Percentiles rank a stretch among this genome's conserved stretches.
Evolutionary conservation across 2,113 vertebrate genomes (phyloP).

Genomic region (Grallaria varia): DNA sequence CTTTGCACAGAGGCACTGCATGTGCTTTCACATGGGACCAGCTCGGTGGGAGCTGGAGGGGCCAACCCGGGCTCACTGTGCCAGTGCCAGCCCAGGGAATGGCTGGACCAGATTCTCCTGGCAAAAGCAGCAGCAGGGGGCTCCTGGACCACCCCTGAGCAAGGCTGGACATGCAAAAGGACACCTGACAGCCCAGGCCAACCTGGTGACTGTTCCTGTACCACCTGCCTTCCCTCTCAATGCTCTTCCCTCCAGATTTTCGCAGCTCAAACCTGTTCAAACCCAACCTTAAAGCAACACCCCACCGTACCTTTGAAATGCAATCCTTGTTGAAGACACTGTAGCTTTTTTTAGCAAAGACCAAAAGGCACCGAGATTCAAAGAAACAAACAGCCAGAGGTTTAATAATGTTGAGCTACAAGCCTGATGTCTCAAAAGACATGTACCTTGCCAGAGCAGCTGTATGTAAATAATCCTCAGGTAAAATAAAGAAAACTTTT

Average conservation of each 20-base stretch:
- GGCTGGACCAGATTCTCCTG: neutral
- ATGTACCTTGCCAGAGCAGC: neutral
- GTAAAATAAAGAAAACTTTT: neutral
- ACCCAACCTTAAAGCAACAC: neutral
- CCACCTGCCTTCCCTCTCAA: neutral
- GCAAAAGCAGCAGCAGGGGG: neutral
- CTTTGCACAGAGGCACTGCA: neutral
- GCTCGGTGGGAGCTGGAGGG: fast-evolving
- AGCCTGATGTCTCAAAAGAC: neutral
- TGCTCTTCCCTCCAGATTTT: neutral
- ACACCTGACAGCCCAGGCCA: neutral
- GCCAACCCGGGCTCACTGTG: too few relatives aligned
- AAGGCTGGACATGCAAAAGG: neutral
- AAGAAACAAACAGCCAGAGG: neutral
- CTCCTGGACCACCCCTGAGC: fast-evolving
- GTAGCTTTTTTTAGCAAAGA: neutral
- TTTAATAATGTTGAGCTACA: neutral
- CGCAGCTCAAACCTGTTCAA: neutral
- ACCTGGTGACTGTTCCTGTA: neutral
- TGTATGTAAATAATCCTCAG: neutral
- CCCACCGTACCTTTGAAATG: neutral
- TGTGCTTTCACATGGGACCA: neutral
- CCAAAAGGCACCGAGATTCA: neutral
- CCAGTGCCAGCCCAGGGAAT: neutral
- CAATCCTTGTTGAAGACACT: neutral